Evolutionary conservation across 2,797 vertebrate species (phyloP), one percentile per base, ranked within the genome.

Genomic region (Rhinatrema bivittatum): DNA sequence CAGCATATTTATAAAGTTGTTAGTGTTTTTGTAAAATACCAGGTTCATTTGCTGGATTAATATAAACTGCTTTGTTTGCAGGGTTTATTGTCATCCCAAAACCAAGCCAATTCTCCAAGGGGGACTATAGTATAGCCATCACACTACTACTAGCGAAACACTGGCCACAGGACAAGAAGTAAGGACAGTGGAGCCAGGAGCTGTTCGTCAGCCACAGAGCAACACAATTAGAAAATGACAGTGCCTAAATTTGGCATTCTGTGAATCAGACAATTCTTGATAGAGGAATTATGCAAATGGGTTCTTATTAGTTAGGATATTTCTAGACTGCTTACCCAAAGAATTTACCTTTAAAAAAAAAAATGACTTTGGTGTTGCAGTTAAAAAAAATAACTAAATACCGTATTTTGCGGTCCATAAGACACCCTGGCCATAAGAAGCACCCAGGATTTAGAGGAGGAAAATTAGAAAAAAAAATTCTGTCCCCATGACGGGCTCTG

Each of bases 51-150:
- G 74, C 78, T 75, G 76, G 72, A 66, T 75, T 80, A 79, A 78
- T 69, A 74, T 50, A 64, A 72, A 62, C 65, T 73, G 76, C 90
- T 93, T 87, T 85, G 87, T 90, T 91, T 78, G 73, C 91, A 97
- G 94, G 93, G 91, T 79, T 88, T 89, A 82, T 82, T 90, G 87
- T 89, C 93, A 73, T 87, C 92, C 82, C 95, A 87, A 88, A 88
- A 76, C 86, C 93, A 91, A 87, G 90, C 93, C 88, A 89, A 84
- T 85, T 91, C 91, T 86, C 89, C 93, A 81, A 95, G 91, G 84
- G 92, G 91, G 72, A 95, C 94, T 82, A 87, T 91, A 89, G 91
- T 93, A 89, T 94, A 95, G 92, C 73, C 73, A 82, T 69, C 79
- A 77, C 81, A 73, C 80, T 79, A 82, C 89, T 80, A 82, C 90